A percentile compares a stretch with the other conserved stretches of the same genome.
These are phyloP conservation scores for Octonoba sinensis DNA, from an alignment of 2,888 invertebrate genomes.

Conservation along the genomic window DNA sequence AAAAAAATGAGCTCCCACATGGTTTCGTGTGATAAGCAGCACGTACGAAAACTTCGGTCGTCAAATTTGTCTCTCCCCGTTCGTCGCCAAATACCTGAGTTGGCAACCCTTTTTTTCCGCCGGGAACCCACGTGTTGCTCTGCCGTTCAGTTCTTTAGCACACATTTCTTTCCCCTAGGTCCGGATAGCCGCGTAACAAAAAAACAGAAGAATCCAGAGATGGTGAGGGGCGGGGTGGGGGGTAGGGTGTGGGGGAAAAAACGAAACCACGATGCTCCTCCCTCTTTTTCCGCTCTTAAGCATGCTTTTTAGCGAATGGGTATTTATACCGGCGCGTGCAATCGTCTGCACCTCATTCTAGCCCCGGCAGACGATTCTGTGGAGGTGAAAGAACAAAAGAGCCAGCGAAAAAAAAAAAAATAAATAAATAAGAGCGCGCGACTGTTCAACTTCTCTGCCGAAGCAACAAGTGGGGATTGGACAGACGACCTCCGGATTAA, in stretches of 20 bases:
- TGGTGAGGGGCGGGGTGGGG: not conserved
- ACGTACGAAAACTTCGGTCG: no score
- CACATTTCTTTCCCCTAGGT: conserved; percentile 38
- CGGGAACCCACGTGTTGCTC: conserved; percentile 42
- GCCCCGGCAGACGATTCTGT: not conserved
- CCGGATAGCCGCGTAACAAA: conserved; percentile 34
- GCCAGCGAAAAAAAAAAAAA: not conserved
- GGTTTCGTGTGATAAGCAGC: no score
- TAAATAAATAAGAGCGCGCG: not conserved
- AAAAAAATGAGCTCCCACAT: no score
- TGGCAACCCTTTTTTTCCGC: conserved; percentile 46
- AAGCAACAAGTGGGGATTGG: conserved; percentile 9
- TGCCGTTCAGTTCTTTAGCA: not conserved
- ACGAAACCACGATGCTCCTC: conserved; percentile 38
- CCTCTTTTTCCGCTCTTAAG: conserved; percentile 26
- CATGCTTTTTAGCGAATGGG: conserved; percentile 52
- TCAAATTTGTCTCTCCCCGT: no score
- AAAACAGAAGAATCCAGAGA: conserved; percentile 13
- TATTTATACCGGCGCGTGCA: conserved; percentile 54
- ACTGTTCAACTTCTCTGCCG: not conserved
- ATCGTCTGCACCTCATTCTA: conserved; percentile 27
- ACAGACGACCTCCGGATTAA: not conserved
- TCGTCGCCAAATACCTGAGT: not conserved
- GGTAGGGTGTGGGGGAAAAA: conserved; percentile 15
- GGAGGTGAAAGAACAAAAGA: not conserved